phyloP scores from a whole-genome alignment of 2,888 invertebrate genomes.

The Tineola bisselliella region DNA sequence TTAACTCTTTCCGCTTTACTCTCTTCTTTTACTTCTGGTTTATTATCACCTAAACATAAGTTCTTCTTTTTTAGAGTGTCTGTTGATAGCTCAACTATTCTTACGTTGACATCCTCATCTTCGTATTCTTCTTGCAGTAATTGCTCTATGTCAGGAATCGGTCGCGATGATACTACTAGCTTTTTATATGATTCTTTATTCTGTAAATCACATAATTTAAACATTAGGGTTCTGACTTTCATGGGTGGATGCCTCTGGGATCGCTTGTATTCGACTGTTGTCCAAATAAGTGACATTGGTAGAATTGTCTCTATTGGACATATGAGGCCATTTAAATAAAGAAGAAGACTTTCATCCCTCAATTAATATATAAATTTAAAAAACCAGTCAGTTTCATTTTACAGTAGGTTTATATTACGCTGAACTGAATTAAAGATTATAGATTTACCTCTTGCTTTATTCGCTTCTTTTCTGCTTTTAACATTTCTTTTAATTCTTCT shows the following conservation, averaged over 20 bases:
- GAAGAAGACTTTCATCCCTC: no score
- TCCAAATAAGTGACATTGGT: no score
- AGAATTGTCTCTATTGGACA: no score
- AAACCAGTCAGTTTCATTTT: no score
- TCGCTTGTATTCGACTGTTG: no score
- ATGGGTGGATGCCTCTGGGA: no score
- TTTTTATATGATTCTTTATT: slow-evolving; percentile 78
- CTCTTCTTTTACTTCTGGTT: slow-evolving; percentile 34
- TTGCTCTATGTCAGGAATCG: slow-evolving; percentile 75
- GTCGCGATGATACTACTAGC: slow-evolving; percentile 75
- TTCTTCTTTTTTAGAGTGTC: slow-evolving; percentile 75
- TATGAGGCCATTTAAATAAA: no score
- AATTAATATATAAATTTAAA: no score
- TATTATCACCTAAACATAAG: slow-evolving; percentile 78
- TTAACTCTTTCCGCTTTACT: slow-evolving; percentile 27
- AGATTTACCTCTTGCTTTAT: slow-evolving; percentile 75
- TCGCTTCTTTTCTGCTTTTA: slow-evolving; percentile 80
- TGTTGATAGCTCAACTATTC: slow-evolving; percentile 78
- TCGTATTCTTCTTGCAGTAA: slow-evolving; percentile 77
- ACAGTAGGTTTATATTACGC: no score
- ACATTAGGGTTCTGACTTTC: no score
- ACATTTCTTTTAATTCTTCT: slow-evolving; percentile 73
- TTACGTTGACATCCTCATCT: slow-evolving; percentile 80
- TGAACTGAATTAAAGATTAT: no score
- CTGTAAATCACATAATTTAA: slow-evolving; percentile 28